A percentile compares a stretch with the other conserved stretches of the same genome.
These are phyloP conservation scores for Dioctria rufipes DNA, from an alignment of 2,888 invertebrate genomes.

Conservation along the genomic window DNA sequence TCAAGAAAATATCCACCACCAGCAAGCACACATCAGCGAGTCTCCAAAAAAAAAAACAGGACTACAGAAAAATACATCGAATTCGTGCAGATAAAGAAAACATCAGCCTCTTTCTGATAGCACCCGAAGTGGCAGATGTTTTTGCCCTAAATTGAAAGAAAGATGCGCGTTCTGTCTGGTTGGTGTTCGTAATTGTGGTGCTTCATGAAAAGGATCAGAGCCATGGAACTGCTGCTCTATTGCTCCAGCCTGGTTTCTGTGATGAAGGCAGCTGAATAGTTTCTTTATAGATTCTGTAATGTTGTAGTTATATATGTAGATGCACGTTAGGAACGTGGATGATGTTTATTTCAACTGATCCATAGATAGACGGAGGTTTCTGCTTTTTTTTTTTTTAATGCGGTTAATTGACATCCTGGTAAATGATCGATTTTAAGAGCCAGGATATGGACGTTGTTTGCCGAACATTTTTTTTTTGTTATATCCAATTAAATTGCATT, in stretches of 20 bases:
- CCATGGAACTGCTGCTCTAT: neutral
- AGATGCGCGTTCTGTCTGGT: slow-evolving; percentile 2
- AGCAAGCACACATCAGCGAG: neutral
- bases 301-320: neutral
- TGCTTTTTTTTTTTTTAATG: too few species aligned
- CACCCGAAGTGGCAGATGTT: slow-evolving; percentile 37
- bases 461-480: too few species aligned
- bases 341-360: neutral
- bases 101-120: slow-evolving; percentile 21
- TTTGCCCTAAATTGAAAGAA: slow-evolving; percentile 22
- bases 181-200: slow-evolving; percentile 35
- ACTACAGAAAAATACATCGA: slow-evolving; percentile 14
- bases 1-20: slow-evolving; percentile 5
- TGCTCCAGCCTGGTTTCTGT: neutral
- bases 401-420: too few species aligned
- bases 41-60: slow-evolving; percentile 20
- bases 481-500: too few species aligned
- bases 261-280: slow-evolving; percentile 20
- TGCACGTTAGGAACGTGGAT: slow-evolving; percentile 20
- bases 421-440: too few species aligned
- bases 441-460: too few species aligned
- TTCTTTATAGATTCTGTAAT: slow-evolving; percentile 13
- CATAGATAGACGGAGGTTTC: too few species aligned
- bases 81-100: slow-evolving; percentile 30
- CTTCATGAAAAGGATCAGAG: slow-evolving; percentile 30